phyloP scores from a whole-genome alignment of 2,888 invertebrate genomes.

The Panzeria rudis region DNA sequence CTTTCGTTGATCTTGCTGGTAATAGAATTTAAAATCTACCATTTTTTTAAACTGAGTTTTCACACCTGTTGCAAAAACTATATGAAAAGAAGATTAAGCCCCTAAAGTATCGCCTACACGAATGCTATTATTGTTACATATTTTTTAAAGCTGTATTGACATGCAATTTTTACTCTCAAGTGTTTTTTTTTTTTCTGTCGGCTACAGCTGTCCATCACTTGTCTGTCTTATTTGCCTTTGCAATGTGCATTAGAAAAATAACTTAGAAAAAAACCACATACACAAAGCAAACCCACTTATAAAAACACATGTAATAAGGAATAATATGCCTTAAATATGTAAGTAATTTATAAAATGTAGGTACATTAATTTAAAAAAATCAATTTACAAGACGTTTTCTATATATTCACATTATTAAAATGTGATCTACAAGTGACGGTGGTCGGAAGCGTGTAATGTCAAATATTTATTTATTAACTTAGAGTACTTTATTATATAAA shows the following conservation, averaged over 20 bases:
- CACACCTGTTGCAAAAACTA: slow-evolving; percentile 63
- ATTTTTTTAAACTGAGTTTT: slow-evolving; percentile 31
- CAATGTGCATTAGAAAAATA: slow-evolving; percentile 53
- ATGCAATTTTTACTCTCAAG: slow-evolving; percentile 57
- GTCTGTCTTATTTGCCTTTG: slow-evolving; percentile 47
- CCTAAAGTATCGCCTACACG: slow-evolving; percentile 61
- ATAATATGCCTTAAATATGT: neutral
- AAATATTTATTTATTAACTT: too few species aligned
- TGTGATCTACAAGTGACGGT: too few species aligned
- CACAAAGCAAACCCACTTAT: neutral
- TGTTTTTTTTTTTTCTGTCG: slow-evolving; percentile 17
- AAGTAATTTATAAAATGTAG: too few species aligned
- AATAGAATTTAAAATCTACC: neutral
- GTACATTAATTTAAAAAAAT: too few species aligned
- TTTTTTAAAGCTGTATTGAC: slow-evolving; percentile 48
- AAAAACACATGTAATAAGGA: neutral
- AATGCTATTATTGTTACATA: slow-evolving; percentile 23
- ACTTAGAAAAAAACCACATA: neutral
- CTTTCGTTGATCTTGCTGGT: neutral
- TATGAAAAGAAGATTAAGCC: slow-evolving; percentile 1
- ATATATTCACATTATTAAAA: too few species aligned
- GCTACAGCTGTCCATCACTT: slow-evolving; percentile 67
- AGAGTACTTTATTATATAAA: too few species aligned
- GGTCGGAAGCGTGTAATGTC: too few species aligned
- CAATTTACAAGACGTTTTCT: too few species aligned